Base-by-base conservation (phyloP, 2,797 vertebrate species). In the Falco biarmicus region DNA sequence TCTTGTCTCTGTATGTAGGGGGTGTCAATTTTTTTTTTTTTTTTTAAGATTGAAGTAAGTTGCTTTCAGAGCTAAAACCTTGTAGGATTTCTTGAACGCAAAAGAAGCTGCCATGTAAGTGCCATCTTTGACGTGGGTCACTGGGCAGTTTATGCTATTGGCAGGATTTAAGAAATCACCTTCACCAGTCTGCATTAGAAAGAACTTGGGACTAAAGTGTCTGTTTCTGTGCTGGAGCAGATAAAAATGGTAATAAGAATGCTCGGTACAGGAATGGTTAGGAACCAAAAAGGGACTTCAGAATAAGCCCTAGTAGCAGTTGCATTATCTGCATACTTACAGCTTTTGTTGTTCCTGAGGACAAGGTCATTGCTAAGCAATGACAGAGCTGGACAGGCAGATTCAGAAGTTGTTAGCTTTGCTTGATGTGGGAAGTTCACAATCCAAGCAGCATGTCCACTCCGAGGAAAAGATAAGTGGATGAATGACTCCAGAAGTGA, bases 351-450 rank as follows among this genome's bases (percentile, higher is more conserved):
- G 11, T 39, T 76, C 48, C 66, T 65, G 82, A 68, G 57, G 64
- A 70, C 60, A 64, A 61, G 53, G 45, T 17, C 13, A n/a, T 59
- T 92, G 75, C 68, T 95, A 64, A 92, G 64, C 84, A 78, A 28
- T 78, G 32, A 28, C 45, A 19, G 60, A 24, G 41, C 7, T 54
- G 71, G 60, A 80, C n/a, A 66, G 63, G 43, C 57, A 80, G 56
- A 79, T 66, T 61, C 45, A 47, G 74, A 85, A 82, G 48, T 13
- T 66, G 39, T 74, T 84, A 54, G 56, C 2, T 1, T 37, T 89
- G 22, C 84, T 85, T 74, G 45, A 39, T 14, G 1, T 16, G 37
- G 19, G 45, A 82, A 77, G 48, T 45, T 77, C 64, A 48, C 51
- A 56, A 11, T n/a, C 53, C 22, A 29, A 34, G 26, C 60, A 83